Percentiles rank a stretch among this genome's conserved stretches.
phyloP scores from a whole-genome alignment of 2,888 invertebrate species.

The Pseudoips prasinana region DNA sequence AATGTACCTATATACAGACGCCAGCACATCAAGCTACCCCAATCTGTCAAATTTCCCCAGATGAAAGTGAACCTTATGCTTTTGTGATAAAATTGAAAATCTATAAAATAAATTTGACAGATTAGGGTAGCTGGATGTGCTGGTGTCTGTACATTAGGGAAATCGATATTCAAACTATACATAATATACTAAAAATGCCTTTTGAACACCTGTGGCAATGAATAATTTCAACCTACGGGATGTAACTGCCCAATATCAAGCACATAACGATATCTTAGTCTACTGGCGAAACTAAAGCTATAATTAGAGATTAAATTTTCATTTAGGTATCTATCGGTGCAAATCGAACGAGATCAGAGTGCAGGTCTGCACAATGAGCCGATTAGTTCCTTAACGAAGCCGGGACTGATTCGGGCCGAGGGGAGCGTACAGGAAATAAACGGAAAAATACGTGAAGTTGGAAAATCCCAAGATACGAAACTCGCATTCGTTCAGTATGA shows the following conservation, averaged over 20 bases:
- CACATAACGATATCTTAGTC: slow-evolving; percentile 14
- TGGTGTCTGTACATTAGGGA: no score
- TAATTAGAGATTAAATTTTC: slow-evolving; percentile 42
- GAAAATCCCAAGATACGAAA: slow-evolving; percentile 42
- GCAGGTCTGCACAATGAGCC: slow-evolving; percentile 57
- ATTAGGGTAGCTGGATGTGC: no score
- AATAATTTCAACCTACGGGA: no score
- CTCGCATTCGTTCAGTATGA: slow-evolving; percentile 36
- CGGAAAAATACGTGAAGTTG: slow-evolving; percentile 34
- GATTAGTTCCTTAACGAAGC: slow-evolving; percentile 62
- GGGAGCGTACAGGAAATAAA: slow-evolving; percentile 31
- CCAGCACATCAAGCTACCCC: no score
- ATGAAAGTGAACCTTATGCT: no score
- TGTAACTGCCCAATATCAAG: slow-evolving; percentile 12
- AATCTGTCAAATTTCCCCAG: no score
- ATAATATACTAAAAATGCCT: no score
- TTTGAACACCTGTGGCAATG: no score
- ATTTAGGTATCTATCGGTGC: slow-evolving; percentile 37
- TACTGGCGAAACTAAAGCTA: slow-evolving; percentile 22
- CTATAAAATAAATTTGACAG: no score
- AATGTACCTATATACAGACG: no score
- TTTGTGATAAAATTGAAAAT: no score
- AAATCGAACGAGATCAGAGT: slow-evolving; percentile 48
- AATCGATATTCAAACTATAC: no score
- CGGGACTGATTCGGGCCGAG: slow-evolving; percentile 27